Evolutionary conservation across 2,888 invertebrate species (phyloP).

Genomic region (Melangyna quadrimaculata): DNA sequence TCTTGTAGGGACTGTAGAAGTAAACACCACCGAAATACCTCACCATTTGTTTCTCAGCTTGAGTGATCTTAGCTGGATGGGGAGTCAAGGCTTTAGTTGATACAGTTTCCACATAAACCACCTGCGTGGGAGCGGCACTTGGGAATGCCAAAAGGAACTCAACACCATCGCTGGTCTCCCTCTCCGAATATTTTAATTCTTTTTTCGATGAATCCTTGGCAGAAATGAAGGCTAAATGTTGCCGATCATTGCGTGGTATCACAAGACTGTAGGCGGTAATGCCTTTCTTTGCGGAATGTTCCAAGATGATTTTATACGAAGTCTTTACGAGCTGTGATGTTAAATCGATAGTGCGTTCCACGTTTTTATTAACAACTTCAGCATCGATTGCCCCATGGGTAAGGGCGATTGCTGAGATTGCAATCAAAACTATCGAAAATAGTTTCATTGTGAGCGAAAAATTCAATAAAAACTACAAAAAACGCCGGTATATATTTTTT

Average conservation of each 20-base stretch:
- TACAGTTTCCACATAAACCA: slow-evolving; percentile 85
- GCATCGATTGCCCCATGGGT: slow-evolving; percentile 80
- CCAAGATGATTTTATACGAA: slow-evolving; percentile 88
- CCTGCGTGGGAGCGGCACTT: slow-evolving; percentile 74
- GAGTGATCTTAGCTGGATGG: slow-evolving; percentile 93
- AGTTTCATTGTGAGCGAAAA: slow-evolving; percentile 30
- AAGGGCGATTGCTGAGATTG: slow-evolving; percentile 32
- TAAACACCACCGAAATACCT: slow-evolving; percentile 92
- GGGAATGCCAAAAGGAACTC: slow-evolving; percentile 84
- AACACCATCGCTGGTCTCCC: slow-evolving; percentile 82
- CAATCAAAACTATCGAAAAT: slow-evolving; percentile 28
- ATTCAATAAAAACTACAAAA: slow-evolving; percentile 9
- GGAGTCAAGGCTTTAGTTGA: slow-evolving; percentile 90
- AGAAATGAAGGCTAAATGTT: slow-evolving; percentile 88
- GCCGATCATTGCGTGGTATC: slow-evolving; percentile 83
- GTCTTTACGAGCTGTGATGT: slow-evolving; percentile 94
- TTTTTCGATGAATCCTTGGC: slow-evolving; percentile 85
- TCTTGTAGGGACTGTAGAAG: slow-evolving; percentile 91
- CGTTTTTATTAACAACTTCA: slow-evolving; percentile 87
- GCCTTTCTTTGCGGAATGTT: slow-evolving; percentile 89
- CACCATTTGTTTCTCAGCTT: slow-evolving; percentile 96
- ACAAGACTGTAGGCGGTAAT: slow-evolving; percentile 87
- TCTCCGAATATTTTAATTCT: slow-evolving; percentile 83
- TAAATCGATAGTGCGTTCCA: slow-evolving; percentile 92
- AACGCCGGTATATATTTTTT: slow-evolving; percentile 37